Percentiles rank a stretch among this genome's conserved stretches.
phyloP scores from a whole-genome alignment of 2,113 vertebrate species.

The Labeo catla region DNA sequence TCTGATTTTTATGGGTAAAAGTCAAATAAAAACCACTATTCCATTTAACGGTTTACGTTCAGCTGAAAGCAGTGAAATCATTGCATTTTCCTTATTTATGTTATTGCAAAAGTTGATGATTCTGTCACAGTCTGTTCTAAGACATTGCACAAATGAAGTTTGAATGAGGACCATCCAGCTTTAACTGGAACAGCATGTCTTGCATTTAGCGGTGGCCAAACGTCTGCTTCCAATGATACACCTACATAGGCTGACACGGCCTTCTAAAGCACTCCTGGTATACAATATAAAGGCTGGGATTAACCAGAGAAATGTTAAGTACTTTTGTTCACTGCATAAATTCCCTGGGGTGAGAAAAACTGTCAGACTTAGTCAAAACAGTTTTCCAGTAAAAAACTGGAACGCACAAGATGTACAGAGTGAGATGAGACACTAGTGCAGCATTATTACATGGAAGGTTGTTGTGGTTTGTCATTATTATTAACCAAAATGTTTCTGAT shows the following conservation, averaged over 20 bases:
- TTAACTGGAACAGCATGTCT: slow-evolving; percentile 63
- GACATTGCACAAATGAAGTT: slow-evolving; percentile 61
- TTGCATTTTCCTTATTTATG: slow-evolving; percentile 48
- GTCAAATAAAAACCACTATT: slow-evolving; percentile 25
- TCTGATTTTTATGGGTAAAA: slow-evolving; percentile 6
- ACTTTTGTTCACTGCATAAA: neutral
- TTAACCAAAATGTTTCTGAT: neutral
- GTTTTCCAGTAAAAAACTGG: neutral
- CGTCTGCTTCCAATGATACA: slow-evolving; percentile 52
- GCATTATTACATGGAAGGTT: neutral
- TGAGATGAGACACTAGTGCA: neutral
- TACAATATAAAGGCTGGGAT: slow-evolving; percentile 30
- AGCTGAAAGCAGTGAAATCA: slow-evolving; percentile 61
- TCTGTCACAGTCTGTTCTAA: slow-evolving; percentile 62
- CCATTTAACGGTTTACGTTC: slow-evolving; percentile 60
- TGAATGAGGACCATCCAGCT: slow-evolving; percentile 68
- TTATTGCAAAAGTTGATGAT: slow-evolving; percentile 60
- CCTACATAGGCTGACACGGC: slow-evolving; percentile 50
- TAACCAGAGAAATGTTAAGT: slow-evolving; percentile 30
- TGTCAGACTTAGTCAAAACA: neutral
- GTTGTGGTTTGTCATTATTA: neutral
- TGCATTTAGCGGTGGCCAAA: slow-evolving; percentile 45
- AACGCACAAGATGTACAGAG: neutral
- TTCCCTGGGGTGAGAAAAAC: neutral
- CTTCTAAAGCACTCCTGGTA: slow-evolving; percentile 30